These are phyloP conservation scores for Eupithecia subumbrata DNA, from an alignment of 2,888 invertebrate species.

Conservation along the genomic window DNA sequence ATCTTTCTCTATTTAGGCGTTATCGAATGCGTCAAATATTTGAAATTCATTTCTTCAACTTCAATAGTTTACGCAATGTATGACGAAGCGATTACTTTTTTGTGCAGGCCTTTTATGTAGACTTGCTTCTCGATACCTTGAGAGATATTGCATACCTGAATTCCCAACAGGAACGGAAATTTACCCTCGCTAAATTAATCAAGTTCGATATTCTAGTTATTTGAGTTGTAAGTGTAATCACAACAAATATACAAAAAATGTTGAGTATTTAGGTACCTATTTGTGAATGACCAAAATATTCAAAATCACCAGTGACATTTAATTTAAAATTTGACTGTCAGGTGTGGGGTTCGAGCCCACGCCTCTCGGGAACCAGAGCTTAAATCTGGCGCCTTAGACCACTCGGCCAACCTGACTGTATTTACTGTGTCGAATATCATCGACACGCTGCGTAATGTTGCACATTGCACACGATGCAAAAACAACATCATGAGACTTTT, in stretches of 20 bases:
- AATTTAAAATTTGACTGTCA: slow-evolving; percentile 69
- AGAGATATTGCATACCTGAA: neutral
- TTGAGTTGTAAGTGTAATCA: neutral
- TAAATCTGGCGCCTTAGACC: slow-evolving; percentile 94
- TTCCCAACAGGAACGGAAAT: neutral
- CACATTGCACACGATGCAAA: neutral
- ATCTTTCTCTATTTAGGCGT: no score
- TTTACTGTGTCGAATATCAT: neutral
- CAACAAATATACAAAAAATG: neutral
- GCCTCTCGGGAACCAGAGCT: slow-evolving; percentile 92
- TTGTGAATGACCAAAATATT: neutral
- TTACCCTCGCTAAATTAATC: neutral
- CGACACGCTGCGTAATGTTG: neutral
- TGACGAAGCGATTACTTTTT: neutral
- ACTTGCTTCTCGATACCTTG: neutral
- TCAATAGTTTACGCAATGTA: no score
- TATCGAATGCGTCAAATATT: no score
- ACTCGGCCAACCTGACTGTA: slow-evolving; percentile 90
- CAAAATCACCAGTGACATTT: neutral
- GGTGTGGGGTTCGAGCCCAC: slow-evolving; percentile 94
- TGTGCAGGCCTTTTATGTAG: neutral
- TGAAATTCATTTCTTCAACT: no score
- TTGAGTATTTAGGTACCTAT: neutral
- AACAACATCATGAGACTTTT: neutral
- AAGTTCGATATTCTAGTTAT: neutral